A percentile compares a stretch with the other conserved stretches of the same genome.
Conservation (phyloP, 2,888 invertebrate species). For the Cataglyphis cursor region DNA sequence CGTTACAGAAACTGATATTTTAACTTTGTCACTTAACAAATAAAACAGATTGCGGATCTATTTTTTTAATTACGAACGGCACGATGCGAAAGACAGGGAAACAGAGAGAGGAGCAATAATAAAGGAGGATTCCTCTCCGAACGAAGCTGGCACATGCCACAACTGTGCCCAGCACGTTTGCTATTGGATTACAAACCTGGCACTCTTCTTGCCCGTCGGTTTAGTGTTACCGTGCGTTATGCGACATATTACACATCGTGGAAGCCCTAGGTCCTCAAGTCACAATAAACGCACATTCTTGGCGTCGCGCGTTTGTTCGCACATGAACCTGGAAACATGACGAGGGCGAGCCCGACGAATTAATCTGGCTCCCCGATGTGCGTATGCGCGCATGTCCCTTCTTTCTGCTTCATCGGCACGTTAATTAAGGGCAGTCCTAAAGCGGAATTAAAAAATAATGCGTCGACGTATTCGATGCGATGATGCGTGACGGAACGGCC, state of each 20-base stretch:
- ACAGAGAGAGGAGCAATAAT: background rate
- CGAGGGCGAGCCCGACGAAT: conserved; percentile 66
- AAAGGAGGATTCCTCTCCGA: background rate
- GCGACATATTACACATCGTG: conserved; percentile 70
- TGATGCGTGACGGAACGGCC: conserved; percentile 36
- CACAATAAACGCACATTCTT: conserved; percentile 74
- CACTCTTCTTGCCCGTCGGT: conserved; percentile 73
- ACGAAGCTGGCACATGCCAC: conserved; percentile 83
- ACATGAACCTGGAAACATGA: conserved; percentile 74
- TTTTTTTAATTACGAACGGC: conserved; percentile 22
- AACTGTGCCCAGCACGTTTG: conserved; percentile 82
- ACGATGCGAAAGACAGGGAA: conserved; percentile 15
- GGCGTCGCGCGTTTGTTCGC: conserved; percentile 62
- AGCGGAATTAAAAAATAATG: conserved; percentile 57
- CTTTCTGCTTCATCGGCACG: conserved; percentile 65
- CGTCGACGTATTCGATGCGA: conserved; percentile 27
- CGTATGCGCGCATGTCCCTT: conserved; percentile 29
- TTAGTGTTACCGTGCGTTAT: conserved; percentile 79
- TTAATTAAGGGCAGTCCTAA: conserved; percentile 71
- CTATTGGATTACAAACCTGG: conserved; percentile 83
- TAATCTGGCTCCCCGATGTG: conserved; percentile 66
- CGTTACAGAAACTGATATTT: conserved; percentile 3
- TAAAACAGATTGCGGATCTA: conserved; percentile 6
- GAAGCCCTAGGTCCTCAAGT: conserved; percentile 76
- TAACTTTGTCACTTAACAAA: background rate